Evolutionary conservation across 2,113 vertebrate species (phyloP).

Genomic region (Coturnix japonica): DNA sequence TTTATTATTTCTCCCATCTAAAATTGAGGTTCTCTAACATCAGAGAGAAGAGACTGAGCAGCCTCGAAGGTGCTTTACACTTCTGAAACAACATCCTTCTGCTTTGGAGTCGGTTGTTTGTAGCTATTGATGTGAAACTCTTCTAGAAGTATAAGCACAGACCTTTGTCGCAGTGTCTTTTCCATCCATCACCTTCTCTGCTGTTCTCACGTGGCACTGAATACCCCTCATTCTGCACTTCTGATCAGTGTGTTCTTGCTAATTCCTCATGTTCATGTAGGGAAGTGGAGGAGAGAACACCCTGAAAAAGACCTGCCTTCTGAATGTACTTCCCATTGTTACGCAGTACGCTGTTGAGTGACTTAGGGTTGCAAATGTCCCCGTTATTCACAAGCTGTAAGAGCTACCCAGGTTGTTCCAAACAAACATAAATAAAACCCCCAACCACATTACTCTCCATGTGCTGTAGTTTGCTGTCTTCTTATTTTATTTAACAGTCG

Average conservation of each 20-base stretch:
- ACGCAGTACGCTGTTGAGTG: rapidly evolving
- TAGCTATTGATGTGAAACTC: not conserved
- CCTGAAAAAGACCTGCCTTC: not conserved
- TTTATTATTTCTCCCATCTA: not conserved
- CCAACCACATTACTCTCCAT: not conserved
- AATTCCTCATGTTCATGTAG: not conserved
- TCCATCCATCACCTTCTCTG: not conserved
- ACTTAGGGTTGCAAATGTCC: not conserved
- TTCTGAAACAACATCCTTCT: not conserved
- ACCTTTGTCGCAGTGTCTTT: rapidly evolving
- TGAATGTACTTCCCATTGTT: not conserved
- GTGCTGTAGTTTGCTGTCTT: not conserved
- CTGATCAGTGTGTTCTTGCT: not conserved
- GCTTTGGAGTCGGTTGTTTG: not conserved
- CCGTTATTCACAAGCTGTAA: not conserved
- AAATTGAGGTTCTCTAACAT: not conserved
- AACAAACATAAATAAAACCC: not conserved
- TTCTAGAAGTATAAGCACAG: not conserved
- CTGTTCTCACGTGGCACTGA: not conserved
- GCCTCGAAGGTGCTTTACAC: not conserved
- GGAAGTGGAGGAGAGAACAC: not conserved
- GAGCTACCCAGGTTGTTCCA: not conserved
- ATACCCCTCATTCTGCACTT: not conserved
- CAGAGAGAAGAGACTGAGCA: not conserved
- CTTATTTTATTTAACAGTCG: not conserved